A percentile compares a stretch with the other conserved stretches of the same genome.
Evolutionary conservation across 2,113 vertebrate species (phyloP).

Genomic region (Mirza zaza): DNA sequence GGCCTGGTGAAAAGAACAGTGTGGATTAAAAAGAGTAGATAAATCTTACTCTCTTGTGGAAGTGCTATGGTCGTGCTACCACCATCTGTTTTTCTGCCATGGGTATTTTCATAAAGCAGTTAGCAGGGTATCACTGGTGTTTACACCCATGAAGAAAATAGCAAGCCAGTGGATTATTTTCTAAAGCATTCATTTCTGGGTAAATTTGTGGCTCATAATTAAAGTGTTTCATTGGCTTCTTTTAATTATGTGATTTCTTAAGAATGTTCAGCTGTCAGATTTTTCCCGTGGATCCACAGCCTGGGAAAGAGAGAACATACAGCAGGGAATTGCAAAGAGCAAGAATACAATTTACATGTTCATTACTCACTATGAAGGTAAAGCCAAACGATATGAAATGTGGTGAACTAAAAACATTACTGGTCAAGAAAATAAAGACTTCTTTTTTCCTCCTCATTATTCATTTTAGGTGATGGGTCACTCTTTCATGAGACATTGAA

Average conservation of each 20-base stretch:
- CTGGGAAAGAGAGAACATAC: background rate
- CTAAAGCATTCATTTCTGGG: background rate
- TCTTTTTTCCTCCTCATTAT: background rate
- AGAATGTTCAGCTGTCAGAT: background rate
- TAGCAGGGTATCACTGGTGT: background rate
- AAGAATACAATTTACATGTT: background rate
- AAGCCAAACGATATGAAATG: background rate
- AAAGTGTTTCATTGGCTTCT: background rate
- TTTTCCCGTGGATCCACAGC: background rate
- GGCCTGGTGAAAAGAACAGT: background rate
- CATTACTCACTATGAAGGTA: background rate
- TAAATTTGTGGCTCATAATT: background rate
- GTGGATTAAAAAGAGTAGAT: background rate
- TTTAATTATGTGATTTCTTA: slow-evolving; percentile 8
- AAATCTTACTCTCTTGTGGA: background rate
- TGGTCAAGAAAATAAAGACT: background rate
- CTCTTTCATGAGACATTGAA: background rate
- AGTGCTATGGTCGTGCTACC: background rate
- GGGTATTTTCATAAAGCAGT: background rate
- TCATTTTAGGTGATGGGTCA: background rate
- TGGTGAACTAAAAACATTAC: background rate
- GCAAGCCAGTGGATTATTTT: background rate
- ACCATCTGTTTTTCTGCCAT: background rate
- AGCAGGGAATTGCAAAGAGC: background rate
- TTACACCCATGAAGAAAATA: background rate